These are phyloP conservation scores for Drosophila athabasca DNA, from an alignment of 1,140 invertebrate species.

Conservation along the genomic window DNA sequence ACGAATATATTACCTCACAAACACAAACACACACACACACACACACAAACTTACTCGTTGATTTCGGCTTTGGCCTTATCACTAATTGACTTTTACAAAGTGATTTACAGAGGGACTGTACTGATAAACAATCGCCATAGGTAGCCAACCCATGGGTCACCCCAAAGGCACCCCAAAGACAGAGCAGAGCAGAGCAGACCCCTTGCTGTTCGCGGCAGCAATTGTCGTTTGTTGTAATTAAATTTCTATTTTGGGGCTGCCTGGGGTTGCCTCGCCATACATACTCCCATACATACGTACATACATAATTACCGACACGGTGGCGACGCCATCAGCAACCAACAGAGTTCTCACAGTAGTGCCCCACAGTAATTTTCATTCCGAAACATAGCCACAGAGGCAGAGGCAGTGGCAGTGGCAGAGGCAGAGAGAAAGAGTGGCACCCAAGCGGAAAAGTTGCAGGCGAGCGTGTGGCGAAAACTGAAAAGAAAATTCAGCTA, in stretches of 20 bases:
- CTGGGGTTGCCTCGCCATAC: background rate
- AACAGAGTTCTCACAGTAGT: constrained; percentile 49
- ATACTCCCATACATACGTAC: background rate
- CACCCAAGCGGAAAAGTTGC: constrained; percentile 61
- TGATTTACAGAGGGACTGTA: constrained; percentile 22
- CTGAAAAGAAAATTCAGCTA: constrained; percentile 34
- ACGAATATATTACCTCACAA: constrained; percentile 36
- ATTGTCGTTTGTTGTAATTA: constrained; percentile 53
- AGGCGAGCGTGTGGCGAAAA: constrained; percentile 49
- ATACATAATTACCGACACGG: constrained; percentile 45
- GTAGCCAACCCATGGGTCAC: background rate
- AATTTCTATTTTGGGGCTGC: constrained; percentile 60
- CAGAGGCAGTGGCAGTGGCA: constrained; percentile 12
- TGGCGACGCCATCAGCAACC: constrained; percentile 26
- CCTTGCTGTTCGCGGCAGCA: constrained; percentile 9
- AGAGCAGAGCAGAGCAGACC: background rate
- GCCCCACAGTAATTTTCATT: constrained; percentile 21
- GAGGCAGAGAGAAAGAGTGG: constrained; percentile 9
- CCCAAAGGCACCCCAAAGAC: background rate
- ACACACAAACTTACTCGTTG: constrained; percentile 5
- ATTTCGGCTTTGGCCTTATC: constrained; percentile 44
- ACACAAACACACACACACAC: too few relatives aligned
- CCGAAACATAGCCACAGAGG: constrained; percentile 19
- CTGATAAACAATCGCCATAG: constrained; percentile 28
- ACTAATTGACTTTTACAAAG: constrained; percentile 59